phyloP scores from a whole-genome alignment of 2,797 vertebrate genomes.

The Kryptolebias ocellatus region DNA sequence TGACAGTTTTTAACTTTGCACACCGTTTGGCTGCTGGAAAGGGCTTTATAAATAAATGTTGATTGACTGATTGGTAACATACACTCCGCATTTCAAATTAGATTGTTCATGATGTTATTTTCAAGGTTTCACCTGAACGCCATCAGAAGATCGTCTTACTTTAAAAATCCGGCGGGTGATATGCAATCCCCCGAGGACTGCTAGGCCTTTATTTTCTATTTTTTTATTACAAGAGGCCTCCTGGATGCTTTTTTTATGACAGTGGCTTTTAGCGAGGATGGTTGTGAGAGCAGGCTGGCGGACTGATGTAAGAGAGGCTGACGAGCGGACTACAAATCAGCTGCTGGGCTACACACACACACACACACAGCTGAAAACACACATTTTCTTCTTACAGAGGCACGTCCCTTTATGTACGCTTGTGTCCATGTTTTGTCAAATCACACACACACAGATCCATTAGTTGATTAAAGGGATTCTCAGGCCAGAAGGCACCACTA shows the following conservation, averaged over 20 bases:
- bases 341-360: not conserved
- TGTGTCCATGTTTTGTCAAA: conserved; percentile 10
- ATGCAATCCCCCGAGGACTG: no score
- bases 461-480: conserved; percentile 76
- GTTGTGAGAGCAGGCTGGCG: conserved; percentile 38
- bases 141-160: no score
- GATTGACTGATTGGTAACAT: no score
- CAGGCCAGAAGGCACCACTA: conserved; percentile 76
- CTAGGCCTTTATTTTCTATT: not conserved
- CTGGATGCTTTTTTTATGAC: conserved; percentile 44
- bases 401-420: conserved; percentile 1
- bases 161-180: no score
- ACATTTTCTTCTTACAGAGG: not conserved
- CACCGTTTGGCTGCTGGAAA: no score
- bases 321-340: conserved; percentile 38
- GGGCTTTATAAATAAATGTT: no score
- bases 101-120: no score
- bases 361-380: conserved; percentile 4
- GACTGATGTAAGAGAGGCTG: conserved; percentile 39
- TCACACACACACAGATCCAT: conserved; percentile 58
- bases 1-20: no score
- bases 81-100: no score
- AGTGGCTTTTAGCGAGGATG: conserved; percentile 24
- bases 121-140: no score
- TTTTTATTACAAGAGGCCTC: conserved; percentile 31